Conservation (phyloP, 2,797 vertebrate species). For the Pempheris klunzingeri region DNA sequence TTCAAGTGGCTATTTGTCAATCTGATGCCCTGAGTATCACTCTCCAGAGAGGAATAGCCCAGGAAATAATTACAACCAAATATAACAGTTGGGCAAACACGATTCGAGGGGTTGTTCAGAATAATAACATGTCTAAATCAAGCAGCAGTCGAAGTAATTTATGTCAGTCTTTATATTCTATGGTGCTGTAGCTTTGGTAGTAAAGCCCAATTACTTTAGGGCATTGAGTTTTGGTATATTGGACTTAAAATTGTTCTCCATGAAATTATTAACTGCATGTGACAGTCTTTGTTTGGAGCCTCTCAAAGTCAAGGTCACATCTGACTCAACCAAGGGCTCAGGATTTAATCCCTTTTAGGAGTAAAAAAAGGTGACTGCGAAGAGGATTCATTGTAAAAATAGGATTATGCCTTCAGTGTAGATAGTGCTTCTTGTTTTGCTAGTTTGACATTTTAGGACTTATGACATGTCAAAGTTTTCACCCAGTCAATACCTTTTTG, state of each 20-base stretch:
- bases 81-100: slow-evolving; percentile 62
- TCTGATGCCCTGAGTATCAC: slow-evolving; percentile 53
- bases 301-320: slow-evolving; percentile 70
- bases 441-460: slow-evolving; percentile 35
- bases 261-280: slow-evolving; percentile 57
- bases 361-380: slow-evolving; percentile 46
- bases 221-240: slow-evolving; percentile 44
- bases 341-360: slow-evolving; percentile 67
- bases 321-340: slow-evolving; percentile 48
- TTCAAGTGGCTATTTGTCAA: slow-evolving; percentile 70
- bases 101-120: slow-evolving; percentile 49
- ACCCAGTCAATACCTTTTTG: neutral
- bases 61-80: slow-evolving; percentile 66
- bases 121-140: slow-evolving; percentile 61
- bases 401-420: slow-evolving; percentile 41
- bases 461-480: slow-evolving; percentile 39
- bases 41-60: slow-evolving; percentile 49
- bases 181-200: slow-evolving; percentile 32
- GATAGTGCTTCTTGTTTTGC: slow-evolving; percentile 50
- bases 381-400: slow-evolving; percentile 52
- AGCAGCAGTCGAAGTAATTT: slow-evolving; percentile 29
- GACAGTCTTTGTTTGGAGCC: slow-evolving; percentile 66
- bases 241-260: slow-evolving; percentile 36
- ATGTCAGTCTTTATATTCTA: slow-evolving; percentile 43
- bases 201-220: slow-evolving; percentile 37